Base-by-base conservation (phyloP, 2,797 vertebrate genomes). In the Molossus molossus region DNA sequence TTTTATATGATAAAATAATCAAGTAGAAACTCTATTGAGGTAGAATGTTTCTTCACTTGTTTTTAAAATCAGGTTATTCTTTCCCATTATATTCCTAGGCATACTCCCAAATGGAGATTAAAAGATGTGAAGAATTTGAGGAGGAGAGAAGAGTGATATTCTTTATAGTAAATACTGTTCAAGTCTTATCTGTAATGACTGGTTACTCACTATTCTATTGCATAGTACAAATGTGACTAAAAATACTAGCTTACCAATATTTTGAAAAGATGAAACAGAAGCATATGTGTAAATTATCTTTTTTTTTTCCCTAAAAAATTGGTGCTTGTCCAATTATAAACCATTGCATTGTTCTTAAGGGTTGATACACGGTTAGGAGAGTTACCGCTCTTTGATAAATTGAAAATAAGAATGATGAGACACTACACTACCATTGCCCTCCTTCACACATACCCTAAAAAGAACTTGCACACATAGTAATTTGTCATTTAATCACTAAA, bases 401-500 rank as follows among this genome's bases (percentile, higher is more conserved):
- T 81, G 25, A 77, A 94, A 90, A 55, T 90, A 48, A 25, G 0
- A 86, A 50, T 50, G 27, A 76, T n/a, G 7, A 73, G 5, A 13
- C 4, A 23, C 6, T 69, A 13, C 4, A 23, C 5, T 69, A 1
- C 5, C 5, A 37, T 67, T 27, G 2, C 23, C 33, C 3, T 12
- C 17, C 1, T 17, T 1, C 21, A 55, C 12, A 53, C 1, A 37
- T 9, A 53, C 13, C 5, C 9, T 76, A 0, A 9, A 67, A 83
- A 69, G 2, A n/a, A 55, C 3, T 73, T 86, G 7, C 17, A 75
- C 50, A 72, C 82, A 33, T n/a, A 86, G 10, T 83, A 9, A n/a
- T 48, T 84, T 91, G 17, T 69, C 29, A 86, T 87, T 7, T 86
- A 69, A 17, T 69, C 6, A 13, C 20, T 92, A 76, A 87, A 87